Conservation (phyloP, 2,888 invertebrate species). For the Rotaria magnacalcarata region DNA sequence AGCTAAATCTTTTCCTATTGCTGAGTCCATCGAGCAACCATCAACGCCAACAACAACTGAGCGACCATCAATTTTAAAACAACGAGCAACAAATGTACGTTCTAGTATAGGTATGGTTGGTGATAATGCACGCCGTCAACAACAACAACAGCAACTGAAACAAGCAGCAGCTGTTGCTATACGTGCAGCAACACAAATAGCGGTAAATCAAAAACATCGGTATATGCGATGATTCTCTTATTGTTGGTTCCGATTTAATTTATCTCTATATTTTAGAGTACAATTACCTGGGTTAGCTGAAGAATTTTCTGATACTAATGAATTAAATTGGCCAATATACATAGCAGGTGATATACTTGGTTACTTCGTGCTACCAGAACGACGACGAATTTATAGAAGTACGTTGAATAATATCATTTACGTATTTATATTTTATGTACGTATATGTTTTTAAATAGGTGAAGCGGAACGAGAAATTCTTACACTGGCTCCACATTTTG, state of each 20-base stretch:
- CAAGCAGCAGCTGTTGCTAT: not conserved
- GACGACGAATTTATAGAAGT: constrained; percentile 33
- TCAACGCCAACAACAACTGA: not conserved
- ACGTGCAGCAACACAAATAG: constrained; percentile 21
- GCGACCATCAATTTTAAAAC: not conserved
- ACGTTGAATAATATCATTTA: not conserved
- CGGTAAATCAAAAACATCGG: not conserved
- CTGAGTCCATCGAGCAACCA: not conserved
- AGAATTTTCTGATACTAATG: constrained; percentile 5
- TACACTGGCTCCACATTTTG: constrained; percentile 45
- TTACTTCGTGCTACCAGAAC: constrained; percentile 42
- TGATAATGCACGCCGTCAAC: not conserved
- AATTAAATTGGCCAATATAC: constrained; percentile 38
- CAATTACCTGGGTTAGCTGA: constrained; percentile 35
- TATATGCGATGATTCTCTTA: not conserved
- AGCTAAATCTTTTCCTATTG: not conserved
- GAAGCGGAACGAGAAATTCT: constrained; percentile 42
- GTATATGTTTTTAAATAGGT: not conserved
- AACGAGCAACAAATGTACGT: not conserved
- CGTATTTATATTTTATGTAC: not conserved
- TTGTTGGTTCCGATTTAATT: too few relatives aligned
- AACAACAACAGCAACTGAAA: not conserved
- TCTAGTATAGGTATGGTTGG: not conserved
- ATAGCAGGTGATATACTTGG: constrained; percentile 40
- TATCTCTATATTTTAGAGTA: not conserved